Conservation (phyloP, 2,113 vertebrate genomes). For the Dasyurus viverrinus region DNA sequence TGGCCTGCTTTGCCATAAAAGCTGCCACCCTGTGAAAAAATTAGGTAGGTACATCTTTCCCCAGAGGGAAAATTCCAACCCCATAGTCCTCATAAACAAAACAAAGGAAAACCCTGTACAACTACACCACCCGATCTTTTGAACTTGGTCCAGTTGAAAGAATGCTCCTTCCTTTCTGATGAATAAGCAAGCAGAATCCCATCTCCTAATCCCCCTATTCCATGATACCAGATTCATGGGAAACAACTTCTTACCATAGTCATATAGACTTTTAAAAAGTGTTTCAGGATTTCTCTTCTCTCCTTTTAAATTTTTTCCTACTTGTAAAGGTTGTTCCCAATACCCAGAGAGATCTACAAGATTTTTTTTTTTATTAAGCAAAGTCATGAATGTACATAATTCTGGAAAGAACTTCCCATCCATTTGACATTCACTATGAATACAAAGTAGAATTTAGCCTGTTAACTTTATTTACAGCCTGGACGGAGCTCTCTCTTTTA, state of each 20-base stretch:
- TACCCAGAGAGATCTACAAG: slow-evolving; percentile 39
- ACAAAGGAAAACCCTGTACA: not conserved
- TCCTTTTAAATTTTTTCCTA: not conserved
- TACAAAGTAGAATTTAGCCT: slow-evolving; percentile 55
- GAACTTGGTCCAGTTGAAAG: not conserved
- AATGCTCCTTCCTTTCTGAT: not conserved
- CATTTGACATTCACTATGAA: slow-evolving; percentile 17
- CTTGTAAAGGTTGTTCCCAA: slow-evolving; percentile 21
- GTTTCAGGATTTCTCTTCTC: not conserved
- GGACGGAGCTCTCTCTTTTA: slow-evolving; percentile 66
- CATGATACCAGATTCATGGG: not conserved
- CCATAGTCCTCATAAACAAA: not conserved
- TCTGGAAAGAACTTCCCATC: slow-evolving; percentile 22
- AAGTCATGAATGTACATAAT: slow-evolving; percentile 37
- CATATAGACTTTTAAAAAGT: not conserved
- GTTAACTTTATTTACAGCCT: slow-evolving; percentile 69
- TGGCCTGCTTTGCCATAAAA: not conserved
- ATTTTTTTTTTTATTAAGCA: slow-evolving; percentile 40
- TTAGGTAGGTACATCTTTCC: not conserved
- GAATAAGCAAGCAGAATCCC: not conserved
- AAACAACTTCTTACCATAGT: not conserved
- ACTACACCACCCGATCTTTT: not conserved
- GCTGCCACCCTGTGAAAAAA: not conserved
- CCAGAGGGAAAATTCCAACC: not conserved
- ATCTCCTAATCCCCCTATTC: not conserved